phyloP scores from a whole-genome alignment of 2,888 invertebrate genomes.

The Agrypnus murinus region DNA sequence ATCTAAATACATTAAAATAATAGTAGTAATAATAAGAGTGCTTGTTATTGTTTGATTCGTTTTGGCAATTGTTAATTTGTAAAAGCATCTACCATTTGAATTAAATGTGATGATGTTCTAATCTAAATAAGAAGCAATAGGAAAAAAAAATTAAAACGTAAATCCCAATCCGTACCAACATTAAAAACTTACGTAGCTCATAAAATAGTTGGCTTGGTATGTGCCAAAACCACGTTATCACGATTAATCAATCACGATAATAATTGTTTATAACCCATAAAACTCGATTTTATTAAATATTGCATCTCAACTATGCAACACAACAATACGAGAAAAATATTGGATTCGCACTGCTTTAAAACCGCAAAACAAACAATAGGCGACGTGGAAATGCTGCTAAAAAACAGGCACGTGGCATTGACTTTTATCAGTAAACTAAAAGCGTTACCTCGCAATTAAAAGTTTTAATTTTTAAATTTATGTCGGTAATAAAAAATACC shows the following conservation, averaged over 20 bases:
- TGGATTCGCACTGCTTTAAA: background rate
- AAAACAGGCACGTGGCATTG: constrained; percentile 31
- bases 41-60: too few relatives aligned
- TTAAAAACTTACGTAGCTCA: constrained; percentile 8
- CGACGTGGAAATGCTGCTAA: constrained; percentile 1
- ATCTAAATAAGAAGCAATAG: too few relatives aligned
- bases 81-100: too few relatives aligned
- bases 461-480: constrained; percentile 35
- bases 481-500: constrained; percentile 17
- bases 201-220: constrained; percentile 11
- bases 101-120: too few relatives aligned
- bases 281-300: background rate
- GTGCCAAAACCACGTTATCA: constrained; percentile 1
- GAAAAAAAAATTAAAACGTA: background rate
- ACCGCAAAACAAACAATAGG: background rate
- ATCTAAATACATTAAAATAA: too few relatives aligned
- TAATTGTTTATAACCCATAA: constrained; percentile 1
- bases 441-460: constrained; percentile 36
- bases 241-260: background rate
- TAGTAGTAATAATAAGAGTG: too few relatives aligned
- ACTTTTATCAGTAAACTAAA: constrained; percentile 30
- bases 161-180: constrained; percentile 1
- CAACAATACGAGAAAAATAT: background rate
- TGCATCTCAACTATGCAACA: background rate
- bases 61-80: too few relatives aligned